phyloP scores from a whole-genome alignment of 2,113 vertebrate species.

The Anas platyrhynchos region DNA sequence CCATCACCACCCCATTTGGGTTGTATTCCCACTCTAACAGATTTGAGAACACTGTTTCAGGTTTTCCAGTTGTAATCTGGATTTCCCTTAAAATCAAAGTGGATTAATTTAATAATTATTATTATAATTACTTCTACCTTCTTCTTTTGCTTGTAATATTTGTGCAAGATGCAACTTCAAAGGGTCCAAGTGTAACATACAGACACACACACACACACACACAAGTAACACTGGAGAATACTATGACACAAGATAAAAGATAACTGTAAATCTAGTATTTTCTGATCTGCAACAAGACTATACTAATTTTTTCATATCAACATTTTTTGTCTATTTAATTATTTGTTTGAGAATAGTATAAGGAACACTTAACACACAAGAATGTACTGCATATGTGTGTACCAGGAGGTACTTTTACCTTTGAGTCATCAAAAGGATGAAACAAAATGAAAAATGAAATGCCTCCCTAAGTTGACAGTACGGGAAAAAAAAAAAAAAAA shows the following conservation, averaged over 20 bases:
- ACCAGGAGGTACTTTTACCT: rapidly evolving
- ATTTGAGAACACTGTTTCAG: not conserved
- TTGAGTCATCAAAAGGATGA: not conserved
- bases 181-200: not conserved
- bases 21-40: not conserved
- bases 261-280: not conserved
- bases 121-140: not conserved
- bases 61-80: not conserved
- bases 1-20: not conserved
- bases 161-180: not conserved
- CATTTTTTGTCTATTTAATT: not conserved
- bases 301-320: not conserved
- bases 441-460: not conserved
- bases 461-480: not conserved
- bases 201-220: too few species aligned
- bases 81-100: not conserved
- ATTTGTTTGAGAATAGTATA: not conserved
- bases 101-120: not conserved
- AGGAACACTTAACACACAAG: not conserved
- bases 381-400: not conserved
- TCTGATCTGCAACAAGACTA: not conserved
- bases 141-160: not conserved
- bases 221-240: not conserved
- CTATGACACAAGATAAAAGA: not conserved
- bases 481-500: not conserved